Percentiles rank a stretch among this genome's conserved stretches.
phyloP scores from a whole-genome alignment of 2,797 vertebrate genomes.

The Acanthornis magna region DNA sequence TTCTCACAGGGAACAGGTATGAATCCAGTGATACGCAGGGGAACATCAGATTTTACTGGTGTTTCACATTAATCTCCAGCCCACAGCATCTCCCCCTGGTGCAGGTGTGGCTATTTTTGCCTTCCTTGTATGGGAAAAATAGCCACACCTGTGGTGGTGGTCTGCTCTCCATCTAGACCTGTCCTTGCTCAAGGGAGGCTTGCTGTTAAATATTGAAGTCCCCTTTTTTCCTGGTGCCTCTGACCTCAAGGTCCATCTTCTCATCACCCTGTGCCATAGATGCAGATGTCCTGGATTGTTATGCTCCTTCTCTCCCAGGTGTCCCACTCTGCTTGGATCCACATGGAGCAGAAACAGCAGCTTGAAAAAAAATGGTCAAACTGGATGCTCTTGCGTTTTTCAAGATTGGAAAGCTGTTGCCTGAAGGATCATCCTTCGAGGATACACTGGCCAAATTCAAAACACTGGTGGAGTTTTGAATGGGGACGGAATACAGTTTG shows the following conservation, averaged over 20 bases:
- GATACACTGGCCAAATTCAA: neutral
- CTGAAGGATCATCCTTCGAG: neutral
- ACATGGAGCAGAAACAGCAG: neutral
- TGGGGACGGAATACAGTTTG: neutral
- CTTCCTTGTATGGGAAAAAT: neutral
- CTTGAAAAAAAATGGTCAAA: neutral
- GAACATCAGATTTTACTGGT: neutral
- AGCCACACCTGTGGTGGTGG: no score
- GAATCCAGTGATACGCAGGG: neutral
- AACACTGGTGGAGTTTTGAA: neutral
- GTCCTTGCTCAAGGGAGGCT: neutral
- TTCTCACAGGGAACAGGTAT: accelerated
- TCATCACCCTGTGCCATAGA: neutral
- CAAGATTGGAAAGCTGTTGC: neutral
- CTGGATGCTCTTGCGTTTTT: neutral
- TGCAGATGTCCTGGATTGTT: accelerated
- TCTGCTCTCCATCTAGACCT: neutral
- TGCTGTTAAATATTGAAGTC: neutral
- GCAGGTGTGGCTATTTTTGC: neutral
- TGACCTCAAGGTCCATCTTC: neutral
- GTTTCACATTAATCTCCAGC: neutral
- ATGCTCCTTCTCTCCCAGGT: neutral
- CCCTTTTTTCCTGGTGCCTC: neutral
- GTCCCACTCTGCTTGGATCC: neutral
- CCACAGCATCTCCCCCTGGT: no score